Evolutionary conservation across 1,140 invertebrate species (phyloP).

Genomic region (Drosophila chauvacae): DNA sequence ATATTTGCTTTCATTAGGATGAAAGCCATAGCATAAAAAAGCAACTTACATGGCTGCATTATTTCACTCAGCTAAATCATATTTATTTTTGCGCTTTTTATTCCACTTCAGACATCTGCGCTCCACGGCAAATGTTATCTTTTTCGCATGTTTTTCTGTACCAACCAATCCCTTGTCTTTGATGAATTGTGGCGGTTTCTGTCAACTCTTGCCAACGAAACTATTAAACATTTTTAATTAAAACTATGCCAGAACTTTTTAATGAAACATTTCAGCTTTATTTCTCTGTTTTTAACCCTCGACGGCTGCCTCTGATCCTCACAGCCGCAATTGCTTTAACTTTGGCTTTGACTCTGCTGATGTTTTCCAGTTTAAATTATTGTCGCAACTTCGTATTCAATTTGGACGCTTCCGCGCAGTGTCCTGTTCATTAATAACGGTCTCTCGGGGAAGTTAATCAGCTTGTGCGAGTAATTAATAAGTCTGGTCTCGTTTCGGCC

Average conservation of each 20-base stretch:
- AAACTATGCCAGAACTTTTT: slow-evolving; percentile 45
- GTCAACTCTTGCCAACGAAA: slow-evolving; percentile 35
- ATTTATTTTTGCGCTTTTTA: slow-evolving; percentile 5
- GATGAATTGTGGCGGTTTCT: slow-evolving; percentile 28
- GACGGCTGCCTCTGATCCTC: not conserved
- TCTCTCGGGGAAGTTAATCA: slow-evolving; percentile 41
- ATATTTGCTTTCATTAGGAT: not conserved
- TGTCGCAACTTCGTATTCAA: slow-evolving; percentile 4
- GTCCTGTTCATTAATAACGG: slow-evolving; percentile 32
- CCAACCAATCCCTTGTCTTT: slow-evolving; percentile 5
- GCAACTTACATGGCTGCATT: no score
- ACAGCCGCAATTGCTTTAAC: slow-evolving; percentile 14
- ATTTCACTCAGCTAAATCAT: not conserved
- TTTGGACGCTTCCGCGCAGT: not conserved
- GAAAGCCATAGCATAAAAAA: not conserved
- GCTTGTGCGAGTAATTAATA: slow-evolving; percentile 65
- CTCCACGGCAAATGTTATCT: not conserved
- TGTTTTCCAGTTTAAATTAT: slow-evolving; percentile 19
- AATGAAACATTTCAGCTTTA: slow-evolving; percentile 34
- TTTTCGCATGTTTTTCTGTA: slow-evolving; percentile 13
- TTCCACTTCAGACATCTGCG: slow-evolving; percentile 1
- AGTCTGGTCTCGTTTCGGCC: slow-evolving; percentile 14
- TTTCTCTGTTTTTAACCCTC: slow-evolving; percentile 5
- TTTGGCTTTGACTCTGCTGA: slow-evolving; percentile 4
- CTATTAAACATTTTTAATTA: slow-evolving; percentile 60